Evolutionary conservation across 92 coral and sea anemone species (phyloP).

Genomic region (Ricordea florida): DNA sequence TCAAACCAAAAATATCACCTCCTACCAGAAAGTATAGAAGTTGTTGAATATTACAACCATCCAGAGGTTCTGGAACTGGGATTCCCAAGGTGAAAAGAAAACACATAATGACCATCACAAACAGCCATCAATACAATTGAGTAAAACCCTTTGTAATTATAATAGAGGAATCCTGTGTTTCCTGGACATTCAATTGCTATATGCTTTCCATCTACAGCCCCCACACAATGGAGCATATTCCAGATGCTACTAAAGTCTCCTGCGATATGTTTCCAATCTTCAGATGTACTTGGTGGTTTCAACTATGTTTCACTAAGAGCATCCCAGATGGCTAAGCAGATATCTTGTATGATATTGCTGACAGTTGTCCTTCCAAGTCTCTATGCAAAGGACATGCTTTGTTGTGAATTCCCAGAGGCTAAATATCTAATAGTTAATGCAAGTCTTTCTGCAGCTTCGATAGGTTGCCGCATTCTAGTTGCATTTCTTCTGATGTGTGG

Average conservation of each 20-base stretch:
- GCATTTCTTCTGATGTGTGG: slow-evolving; percentile 33
- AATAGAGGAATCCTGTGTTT: slow-evolving; percentile 60
- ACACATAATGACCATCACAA: slow-evolving; percentile 68
- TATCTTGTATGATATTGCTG: slow-evolving; percentile 48
- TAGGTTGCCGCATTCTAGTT: slow-evolving; percentile 24
- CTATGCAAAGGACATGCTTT: slow-evolving; percentile 16
- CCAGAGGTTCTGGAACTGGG: slow-evolving; percentile 35
- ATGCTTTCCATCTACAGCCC: slow-evolving; percentile 75
- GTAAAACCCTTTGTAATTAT: slow-evolving; percentile 60
- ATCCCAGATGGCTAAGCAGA: slow-evolving; percentile 59
- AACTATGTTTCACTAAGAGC: slow-evolving; percentile 23
- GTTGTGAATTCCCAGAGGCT: slow-evolving; percentile 28
- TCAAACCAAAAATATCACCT: slow-evolving; percentile 53
- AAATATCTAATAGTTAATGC: slow-evolving; percentile 15
- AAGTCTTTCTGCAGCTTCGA: slow-evolving; percentile 33
- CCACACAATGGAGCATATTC: slow-evolving; percentile 77
- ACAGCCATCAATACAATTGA: slow-evolving; percentile 66
- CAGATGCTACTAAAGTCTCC: slow-evolving; percentile 53
- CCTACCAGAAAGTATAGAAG: slow-evolving; percentile 58
- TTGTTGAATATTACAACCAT: slow-evolving; percentile 16
- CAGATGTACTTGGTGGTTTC: slow-evolving; percentile 49
- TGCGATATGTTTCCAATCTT: slow-evolving; percentile 63
- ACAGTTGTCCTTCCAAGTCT: slow-evolving; percentile 52
- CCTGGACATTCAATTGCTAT: slow-evolving; percentile 66
- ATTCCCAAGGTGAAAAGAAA: slow-evolving; percentile 36